Evolutionary conservation across 2,113 vertebrate genomes (phyloP), one percentile per base, ranked within the genome.

Genomic region (Pseudopipra pipra): DNA sequence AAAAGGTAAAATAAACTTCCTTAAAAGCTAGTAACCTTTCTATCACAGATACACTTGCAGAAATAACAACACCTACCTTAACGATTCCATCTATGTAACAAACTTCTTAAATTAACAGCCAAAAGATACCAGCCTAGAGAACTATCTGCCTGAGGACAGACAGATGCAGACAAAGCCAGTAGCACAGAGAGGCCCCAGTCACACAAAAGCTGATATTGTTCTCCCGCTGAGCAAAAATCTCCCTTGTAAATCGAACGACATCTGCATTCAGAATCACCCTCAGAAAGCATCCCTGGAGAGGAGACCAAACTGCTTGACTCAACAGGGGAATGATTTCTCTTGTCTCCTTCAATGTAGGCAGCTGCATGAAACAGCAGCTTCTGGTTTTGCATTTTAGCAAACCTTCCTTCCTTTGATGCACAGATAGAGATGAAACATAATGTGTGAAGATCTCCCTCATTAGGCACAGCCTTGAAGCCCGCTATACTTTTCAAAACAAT

Each of bases 161-260:
- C 52, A 93, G 92, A 93, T 16, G 33, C 80, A 93, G 61, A 95
- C 96, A 95, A 95, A 96, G 85, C 9, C 90, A 71, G 93, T 62
- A 61, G 93, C 85, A 80, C 2, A 82, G 65, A 96, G 85, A 94
- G 95, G 93, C 88, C 97, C 37, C 75, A 92, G 91, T 8, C 79
- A 78, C 82, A 98, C 98, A 98, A 98, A 96, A 97, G 95, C 89
- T 62, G 88, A 96, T 97, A 97, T 96, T 98, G 98, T 98, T 97
- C 86, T 85, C 89, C 74, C 52, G 79, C 91, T 79, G 90, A 88
- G 91, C 19, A 58, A 95, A 96, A 97, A 96, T 96, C 90, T 96
- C 91, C 76, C 95, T 97, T 98, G 97, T 95, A 97, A 97, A 97
- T 96, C 31, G 11, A 95, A 94, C 23, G 94, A 92, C 89, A 98